These are phyloP conservation scores for Clarias magur DNA, from an alignment of 2,113 vertebrate genomes.

Conservation along the genomic window DNA sequence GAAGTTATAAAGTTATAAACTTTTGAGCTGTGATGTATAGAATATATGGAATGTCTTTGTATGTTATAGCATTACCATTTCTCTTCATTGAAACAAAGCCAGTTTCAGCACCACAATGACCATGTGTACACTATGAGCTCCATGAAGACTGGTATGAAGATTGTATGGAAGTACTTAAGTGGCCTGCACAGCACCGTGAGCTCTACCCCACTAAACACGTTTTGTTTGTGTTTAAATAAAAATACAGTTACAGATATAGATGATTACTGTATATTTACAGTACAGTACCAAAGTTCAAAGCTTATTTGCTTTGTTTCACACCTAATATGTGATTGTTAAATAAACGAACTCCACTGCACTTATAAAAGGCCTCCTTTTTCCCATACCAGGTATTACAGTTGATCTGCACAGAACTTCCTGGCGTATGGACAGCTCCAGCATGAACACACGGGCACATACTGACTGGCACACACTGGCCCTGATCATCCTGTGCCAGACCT, in stretches of 20 bases:
- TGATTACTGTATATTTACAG: neutral
- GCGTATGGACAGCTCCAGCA: slow-evolving; percentile 59
- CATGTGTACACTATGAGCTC: neutral
- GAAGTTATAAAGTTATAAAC: neutral
- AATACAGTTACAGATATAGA: neutral
- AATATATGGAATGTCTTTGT: neutral
- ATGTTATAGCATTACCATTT: neutral
- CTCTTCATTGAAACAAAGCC: neutral
- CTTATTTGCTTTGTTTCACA: neutral
- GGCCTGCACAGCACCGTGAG: neutral
- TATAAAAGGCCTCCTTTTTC: neutral
- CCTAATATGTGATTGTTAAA: neutral
- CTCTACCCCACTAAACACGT: neutral
- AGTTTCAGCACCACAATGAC: neutral
- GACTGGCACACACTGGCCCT: slow-evolving; percentile 80
- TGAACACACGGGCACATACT: slow-evolving; percentile 76
- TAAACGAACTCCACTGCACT: neutral
- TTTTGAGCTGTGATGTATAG: too few relatives aligned
- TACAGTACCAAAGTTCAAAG: neutral
- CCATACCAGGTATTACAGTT: slow-evolving; percentile 84
- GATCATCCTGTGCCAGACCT: slow-evolving; percentile 76
- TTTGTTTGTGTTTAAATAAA: neutral
- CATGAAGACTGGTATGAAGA: neutral
- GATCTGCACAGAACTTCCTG: slow-evolving; percentile 66
- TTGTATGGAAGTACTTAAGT: neutral